Base-by-base conservation (phyloP, 2,888 invertebrate genomes). In the Lamproptera curius region DNA sequence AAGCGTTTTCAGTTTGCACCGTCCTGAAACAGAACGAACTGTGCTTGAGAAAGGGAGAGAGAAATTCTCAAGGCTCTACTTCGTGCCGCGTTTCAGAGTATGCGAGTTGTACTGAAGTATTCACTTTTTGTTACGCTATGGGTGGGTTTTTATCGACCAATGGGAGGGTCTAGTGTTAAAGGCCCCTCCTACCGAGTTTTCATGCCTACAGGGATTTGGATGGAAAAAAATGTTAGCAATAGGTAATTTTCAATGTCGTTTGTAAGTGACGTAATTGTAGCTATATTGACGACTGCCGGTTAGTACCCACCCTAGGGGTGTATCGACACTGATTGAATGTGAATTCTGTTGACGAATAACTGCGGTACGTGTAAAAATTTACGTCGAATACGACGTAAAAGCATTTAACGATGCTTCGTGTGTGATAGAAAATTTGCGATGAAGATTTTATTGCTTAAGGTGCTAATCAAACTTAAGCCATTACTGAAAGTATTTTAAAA, bases 141-240 rank as follows among this genome's bases (percentile, higher is more conserved):
- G 87, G 87, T 72, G 86, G 84, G 70, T 73, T 63, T 58, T 50
- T 39, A 51, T 53, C 69, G 57, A 59, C 86, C 84, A 85, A 84
- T 88, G 72, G 80, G 79, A 75, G 75, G 67, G 71, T 71, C 69
- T 68, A 64, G 53, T 45, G 43, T 50, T 52, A 53, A 46, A 52
- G 59, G 73, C 78, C 83, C 84, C 86, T 68, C 86, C 85, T 72
- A 85, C 71, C 70, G 67, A 67, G 77, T 82, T 83, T 73, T 73
- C 67, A 77, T 87, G 86, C 87, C 87, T 87, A 87, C 87, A 62
- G 87, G 87, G 87, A 86, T 57, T 85, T 84, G 76, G 58, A 71
- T 69, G 71, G 65, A 76, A 78, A 83, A 20, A 82, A 78, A 70
- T 83, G 76, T 77, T 80, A 67, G 76, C 74, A 73, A 79, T 83